Evolutionary conservation across 2,888 invertebrate species (phyloP).

Genomic region (Drosophila merina): DNA sequence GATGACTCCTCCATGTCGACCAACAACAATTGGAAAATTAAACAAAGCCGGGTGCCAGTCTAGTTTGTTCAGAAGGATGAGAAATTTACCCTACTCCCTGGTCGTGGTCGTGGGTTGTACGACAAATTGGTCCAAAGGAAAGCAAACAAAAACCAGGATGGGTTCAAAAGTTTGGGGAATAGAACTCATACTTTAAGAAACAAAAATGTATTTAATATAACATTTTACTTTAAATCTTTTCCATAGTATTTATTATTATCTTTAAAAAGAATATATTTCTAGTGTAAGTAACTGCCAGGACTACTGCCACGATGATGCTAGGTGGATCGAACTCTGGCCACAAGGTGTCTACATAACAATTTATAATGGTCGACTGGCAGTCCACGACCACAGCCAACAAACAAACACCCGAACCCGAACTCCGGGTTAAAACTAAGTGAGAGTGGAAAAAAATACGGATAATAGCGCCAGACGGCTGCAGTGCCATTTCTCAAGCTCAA

Average conservation of each 20-base stretch:
- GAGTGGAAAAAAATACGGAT: slow-evolving; percentile 28
- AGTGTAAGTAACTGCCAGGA: not conserved
- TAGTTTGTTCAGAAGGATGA: slow-evolving; percentile 1
- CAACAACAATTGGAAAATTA: slow-evolving; percentile 43
- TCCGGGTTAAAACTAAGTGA: slow-evolving; percentile 10
- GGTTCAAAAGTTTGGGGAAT: no score
- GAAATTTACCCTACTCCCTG: slow-evolving; percentile 2
- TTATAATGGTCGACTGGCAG: slow-evolving; percentile 44
- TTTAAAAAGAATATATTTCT: not conserved
- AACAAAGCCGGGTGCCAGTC: slow-evolving; percentile 33
- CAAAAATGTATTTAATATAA: no score
- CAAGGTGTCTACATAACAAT: slow-evolving; percentile 44
- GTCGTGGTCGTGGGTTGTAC: not conserved
- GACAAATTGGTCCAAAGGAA: slow-evolving; percentile 28
- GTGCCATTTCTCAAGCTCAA: slow-evolving; percentile 48
- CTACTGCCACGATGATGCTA: not conserved
- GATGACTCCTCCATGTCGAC: slow-evolving; percentile 27
- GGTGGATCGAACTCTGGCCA: slow-evolving; percentile 34
- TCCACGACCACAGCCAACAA: slow-evolving; percentile 31
- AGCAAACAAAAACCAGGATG: slow-evolving; percentile 11
- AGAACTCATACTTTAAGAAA: no score
- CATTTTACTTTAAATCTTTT: no score
- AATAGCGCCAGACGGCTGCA: slow-evolving; percentile 50
- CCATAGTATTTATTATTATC: not conserved
- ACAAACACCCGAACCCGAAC: slow-evolving; percentile 27